Base-by-base conservation (phyloP, 2,888 invertebrate genomes). In the Sphinx pinastri region DNA sequence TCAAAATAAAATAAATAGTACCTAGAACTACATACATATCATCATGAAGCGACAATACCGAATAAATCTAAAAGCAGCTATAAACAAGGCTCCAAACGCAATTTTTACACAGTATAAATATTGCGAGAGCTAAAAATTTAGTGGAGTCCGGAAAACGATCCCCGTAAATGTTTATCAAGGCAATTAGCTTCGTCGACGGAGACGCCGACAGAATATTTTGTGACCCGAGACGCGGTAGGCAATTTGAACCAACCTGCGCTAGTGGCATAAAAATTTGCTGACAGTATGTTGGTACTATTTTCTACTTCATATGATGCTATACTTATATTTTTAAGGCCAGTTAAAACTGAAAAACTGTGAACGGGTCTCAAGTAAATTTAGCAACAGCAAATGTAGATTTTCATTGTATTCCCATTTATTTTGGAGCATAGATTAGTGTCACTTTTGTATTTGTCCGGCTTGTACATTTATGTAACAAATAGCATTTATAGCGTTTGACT, bases 101-200 rank as follows among this genome's bases (percentile, higher is more conserved):
- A 47, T 63, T 63, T 63, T 63, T 19, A 13, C 49, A 63, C 63
- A 38, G 38, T 47, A 52, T 73, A 75, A 73, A 70, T 59, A 73
- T 74, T 73, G 71, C 71, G 72, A 73, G 58, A 69, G 68, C 68
- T 73, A 72, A 75, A 72, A 70, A 71, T 71, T 71, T 77, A 71
- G 75, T 72, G 75, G 72, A 73, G 74, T 77, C 68, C 74, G 73
- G 76, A 77, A 85, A 84, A 83, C 79, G 79, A 81, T 82, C 74
- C 77, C 77, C 75, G 52, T 79, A 81, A 84, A 79, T 81, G 83
- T 86, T 87, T 86, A 84, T 85, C 84, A 78, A 78, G 78, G 85
- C 85, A 86, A 87, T 87, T 87, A 87, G 84, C 81, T 84, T 76
- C 70, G 73, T 71, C 74, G 72, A 73, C 76, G 82, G 19, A 55